These are phyloP conservation scores for Philaethria dido DNA, from an alignment of 2,888 invertebrate species.

Conservation along the genomic window DNA sequence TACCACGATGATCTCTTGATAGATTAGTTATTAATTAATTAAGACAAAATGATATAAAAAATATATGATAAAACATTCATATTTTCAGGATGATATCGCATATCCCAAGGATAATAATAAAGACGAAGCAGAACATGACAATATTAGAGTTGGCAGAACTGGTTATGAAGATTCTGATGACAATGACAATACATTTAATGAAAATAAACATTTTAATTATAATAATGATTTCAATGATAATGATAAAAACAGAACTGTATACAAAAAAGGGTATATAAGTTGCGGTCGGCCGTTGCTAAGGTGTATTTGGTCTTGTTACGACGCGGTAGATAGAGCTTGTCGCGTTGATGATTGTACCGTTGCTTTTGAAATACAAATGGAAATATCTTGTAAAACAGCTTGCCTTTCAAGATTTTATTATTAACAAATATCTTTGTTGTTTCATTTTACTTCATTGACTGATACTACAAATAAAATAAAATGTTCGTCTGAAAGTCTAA, in stretches of 20 bases:
- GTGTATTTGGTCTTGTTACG: conserved; percentile 7
- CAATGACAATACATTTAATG: background rate
- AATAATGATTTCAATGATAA: too few species aligned
- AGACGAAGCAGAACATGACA: background rate
- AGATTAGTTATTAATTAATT: too few species aligned
- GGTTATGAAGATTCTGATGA: background rate
- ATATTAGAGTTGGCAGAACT: background rate
- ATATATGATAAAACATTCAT: background rate
- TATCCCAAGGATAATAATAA: background rate
- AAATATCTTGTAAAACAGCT: conserved; percentile 2
- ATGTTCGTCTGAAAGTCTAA: too few species aligned
- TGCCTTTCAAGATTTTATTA: conserved; percentile 17
- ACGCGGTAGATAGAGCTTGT: conserved; percentile 7
- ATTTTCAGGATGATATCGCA: conserved; percentile 13
- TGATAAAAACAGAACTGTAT: too few species aligned
- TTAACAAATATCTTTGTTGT: background rate
- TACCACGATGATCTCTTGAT: too few species aligned
- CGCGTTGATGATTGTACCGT: background rate
- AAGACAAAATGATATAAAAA: too few species aligned
- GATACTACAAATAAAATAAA: too few species aligned
- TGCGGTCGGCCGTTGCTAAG: background rate
- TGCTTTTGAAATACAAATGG: conserved; percentile 20
- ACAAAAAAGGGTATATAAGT: conserved; percentile 3
- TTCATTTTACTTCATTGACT: background rate
- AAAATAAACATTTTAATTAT: too few species aligned